Evolutionary conservation across 2,888 invertebrate species (phyloP).

Genomic region (Suillia variegata): DNA sequence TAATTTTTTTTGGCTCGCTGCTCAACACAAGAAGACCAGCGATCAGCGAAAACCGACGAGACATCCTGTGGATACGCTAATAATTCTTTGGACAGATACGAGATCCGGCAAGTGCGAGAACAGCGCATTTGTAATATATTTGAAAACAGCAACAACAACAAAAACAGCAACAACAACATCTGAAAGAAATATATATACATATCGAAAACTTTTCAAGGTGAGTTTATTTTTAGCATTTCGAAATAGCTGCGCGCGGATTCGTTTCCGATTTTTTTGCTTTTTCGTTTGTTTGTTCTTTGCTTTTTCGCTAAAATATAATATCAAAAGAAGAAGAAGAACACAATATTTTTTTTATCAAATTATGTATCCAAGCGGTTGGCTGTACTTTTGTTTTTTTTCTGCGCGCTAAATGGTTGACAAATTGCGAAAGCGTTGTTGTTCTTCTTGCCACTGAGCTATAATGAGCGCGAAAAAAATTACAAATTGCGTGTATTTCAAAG

Average conservation of each 20-base stretch:
- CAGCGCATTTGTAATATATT: slow-evolving; percentile 1
- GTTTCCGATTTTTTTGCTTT: slow-evolving; percentile 13
- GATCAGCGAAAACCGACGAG: neutral
- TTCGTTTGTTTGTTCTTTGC: too few species aligned
- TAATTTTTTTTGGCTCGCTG: slow-evolving; percentile 23
- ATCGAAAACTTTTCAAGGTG: slow-evolving; percentile 62
- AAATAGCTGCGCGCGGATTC: slow-evolving; percentile 49
- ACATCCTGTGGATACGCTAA: slow-evolving; percentile 1
- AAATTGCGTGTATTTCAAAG: neutral
- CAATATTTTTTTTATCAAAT: too few species aligned
- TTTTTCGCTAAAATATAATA: slow-evolving; percentile 19
- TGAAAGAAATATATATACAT: slow-evolving; percentile 33
- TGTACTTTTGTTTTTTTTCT: too few species aligned
- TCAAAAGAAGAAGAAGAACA: too few species aligned
- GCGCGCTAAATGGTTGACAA: slow-evolving; percentile 36
- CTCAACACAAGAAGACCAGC: neutral
- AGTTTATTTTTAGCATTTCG: slow-evolving; percentile 60
- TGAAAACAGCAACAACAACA: slow-evolving; percentile 17
- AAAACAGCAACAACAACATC: too few species aligned
- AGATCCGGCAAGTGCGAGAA: slow-evolving; percentile 6
- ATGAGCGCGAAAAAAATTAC: neutral
- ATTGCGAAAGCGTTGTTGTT: slow-evolving; percentile 33
- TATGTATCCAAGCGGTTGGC: slow-evolving; percentile 6
- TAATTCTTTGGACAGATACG: slow-evolving; percentile 30
- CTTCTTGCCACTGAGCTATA: slow-evolving; percentile 13